These are phyloP conservation scores for Thaumetopoea pityocampa DNA, from an alignment of 1,140 invertebrate genomes.

Conservation along the genomic window DNA sequence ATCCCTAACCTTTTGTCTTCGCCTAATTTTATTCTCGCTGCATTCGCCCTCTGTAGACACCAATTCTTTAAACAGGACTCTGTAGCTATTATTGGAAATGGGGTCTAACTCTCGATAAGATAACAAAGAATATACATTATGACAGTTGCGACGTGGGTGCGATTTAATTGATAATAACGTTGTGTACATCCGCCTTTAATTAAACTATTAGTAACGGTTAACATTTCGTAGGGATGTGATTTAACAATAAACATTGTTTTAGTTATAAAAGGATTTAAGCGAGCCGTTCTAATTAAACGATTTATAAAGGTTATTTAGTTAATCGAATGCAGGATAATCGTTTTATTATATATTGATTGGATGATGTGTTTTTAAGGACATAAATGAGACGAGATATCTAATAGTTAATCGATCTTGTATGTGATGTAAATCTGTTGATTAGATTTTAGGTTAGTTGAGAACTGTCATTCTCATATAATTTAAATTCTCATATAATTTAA, in stretches of 20 bases:
- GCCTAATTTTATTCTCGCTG: conserved; percentile 28
- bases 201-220: conserved; percentile 25
- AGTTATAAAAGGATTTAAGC: no score
- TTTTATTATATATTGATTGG: neutral
- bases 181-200: conserved; percentile 19
- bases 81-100: conserved; percentile 38
- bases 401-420: no score
- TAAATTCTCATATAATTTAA: no score
- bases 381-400: no score
- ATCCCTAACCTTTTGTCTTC: conserved; percentile 36
- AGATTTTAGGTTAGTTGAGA: no score
- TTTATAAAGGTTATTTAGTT: neutral
- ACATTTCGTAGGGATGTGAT: conserved; percentile 11
- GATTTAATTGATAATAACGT: conserved; percentile 24
- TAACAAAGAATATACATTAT: conserved; percentile 30
- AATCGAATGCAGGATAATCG: conserved; percentile 4
- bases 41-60: conserved; percentile 28
- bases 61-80: conserved; percentile 34
- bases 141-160: conserved; percentile 17
- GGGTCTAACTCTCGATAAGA: conserved; percentile 47
- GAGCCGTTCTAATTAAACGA: conserved; percentile 14
- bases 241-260: conserved; percentile 2
- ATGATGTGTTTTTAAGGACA: no score
- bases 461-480: no score
- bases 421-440: no score